Evolutionary conservation across 2,113 vertebrate species (phyloP).

Genomic region (Cercocebus atys): DNA sequence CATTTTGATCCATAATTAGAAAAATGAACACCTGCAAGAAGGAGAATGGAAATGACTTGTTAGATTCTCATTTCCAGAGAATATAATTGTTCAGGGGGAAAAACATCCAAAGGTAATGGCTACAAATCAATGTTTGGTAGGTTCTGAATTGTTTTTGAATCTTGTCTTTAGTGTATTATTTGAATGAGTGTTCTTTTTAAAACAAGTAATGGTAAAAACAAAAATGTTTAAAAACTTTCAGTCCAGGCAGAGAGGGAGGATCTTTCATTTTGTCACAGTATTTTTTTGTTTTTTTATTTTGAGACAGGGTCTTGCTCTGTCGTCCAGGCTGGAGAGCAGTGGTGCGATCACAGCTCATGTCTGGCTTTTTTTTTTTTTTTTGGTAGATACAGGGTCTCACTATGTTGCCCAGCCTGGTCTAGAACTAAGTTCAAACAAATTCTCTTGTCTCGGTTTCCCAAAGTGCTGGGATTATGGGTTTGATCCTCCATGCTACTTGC

Average conservation of each 20-base stretch:
- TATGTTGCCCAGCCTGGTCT: too few species aligned
- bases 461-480: too few species aligned
- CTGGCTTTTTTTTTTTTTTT: too few species aligned
- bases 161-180: background rate
- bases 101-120: background rate
- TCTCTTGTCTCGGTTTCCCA: too few species aligned
- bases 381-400: too few species aligned
- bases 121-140: background rate
- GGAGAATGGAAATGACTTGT: background rate
- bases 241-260: background rate
- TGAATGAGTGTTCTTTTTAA: slow-evolving; percentile 1
- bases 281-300: background rate
- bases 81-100: background rate
- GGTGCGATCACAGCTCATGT: too few species aligned
- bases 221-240: background rate
- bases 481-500: background rate
- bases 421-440: too few species aligned
- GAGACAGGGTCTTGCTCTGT: too few species aligned
- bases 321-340: too few species aligned
- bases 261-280: background rate
- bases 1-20: slow-evolving; percentile 56
- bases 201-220: background rate
- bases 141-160: background rate
- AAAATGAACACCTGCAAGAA: slow-evolving; percentile 26
- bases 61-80: slow-evolving; percentile 5